Conservation (phyloP, 1,140 invertebrate genomes). For the Diabrotica undecimpunctata region DNA sequence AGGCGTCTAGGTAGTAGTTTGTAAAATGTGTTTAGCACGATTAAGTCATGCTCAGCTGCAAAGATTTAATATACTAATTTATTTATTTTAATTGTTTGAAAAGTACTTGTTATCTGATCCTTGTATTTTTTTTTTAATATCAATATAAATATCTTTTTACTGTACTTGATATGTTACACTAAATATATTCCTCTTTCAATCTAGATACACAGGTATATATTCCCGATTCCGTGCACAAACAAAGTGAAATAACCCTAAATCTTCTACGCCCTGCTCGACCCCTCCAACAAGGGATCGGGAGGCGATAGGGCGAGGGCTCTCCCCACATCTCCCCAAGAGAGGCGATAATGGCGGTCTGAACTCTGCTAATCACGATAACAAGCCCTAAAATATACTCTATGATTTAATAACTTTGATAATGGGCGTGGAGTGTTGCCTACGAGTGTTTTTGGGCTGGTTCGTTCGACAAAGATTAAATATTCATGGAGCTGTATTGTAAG, state of each 20-base stretch:
- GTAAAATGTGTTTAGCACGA: no score
- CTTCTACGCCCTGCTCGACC: neutral
- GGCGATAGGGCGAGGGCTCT: neutral
- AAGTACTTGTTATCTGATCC: no score
- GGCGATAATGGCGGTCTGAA: neutral
- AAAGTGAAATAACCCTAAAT: neutral
- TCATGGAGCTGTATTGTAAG: neutral
- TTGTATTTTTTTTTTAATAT: no score
- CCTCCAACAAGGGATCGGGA: neutral
- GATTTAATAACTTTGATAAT: conserved; percentile 1
- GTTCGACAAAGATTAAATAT: neutral
- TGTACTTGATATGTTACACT: no score
- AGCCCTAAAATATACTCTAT: neutral
- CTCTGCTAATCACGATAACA: neutral
- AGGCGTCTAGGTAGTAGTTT: no score
- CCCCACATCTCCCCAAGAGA: neutral
- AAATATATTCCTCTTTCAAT: no score
- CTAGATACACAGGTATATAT: no score
- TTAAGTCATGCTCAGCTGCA: no score
- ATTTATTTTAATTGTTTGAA: no score
- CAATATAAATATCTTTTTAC: no score
- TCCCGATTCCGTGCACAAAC: no score
- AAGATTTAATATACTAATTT: no score
- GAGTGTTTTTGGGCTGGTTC: conserved; percentile 1
- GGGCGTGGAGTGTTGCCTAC: neutral